Evolutionary conservation across 2,797 vertebrate genomes (phyloP).

Genomic region (Squalus acanthias): DNA sequence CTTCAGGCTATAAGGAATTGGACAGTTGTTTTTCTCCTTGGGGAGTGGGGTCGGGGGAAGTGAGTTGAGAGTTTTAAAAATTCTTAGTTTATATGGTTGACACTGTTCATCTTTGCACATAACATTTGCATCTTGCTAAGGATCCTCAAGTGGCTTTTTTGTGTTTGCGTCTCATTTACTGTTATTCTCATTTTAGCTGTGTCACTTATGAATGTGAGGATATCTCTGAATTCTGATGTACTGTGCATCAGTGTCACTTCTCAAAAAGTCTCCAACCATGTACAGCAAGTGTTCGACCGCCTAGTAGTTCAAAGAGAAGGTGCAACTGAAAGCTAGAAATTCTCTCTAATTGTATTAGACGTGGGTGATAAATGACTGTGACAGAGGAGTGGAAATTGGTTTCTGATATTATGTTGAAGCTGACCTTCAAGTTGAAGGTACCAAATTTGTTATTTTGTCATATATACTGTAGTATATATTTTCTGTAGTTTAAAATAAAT

Average conservation of each 20-base stretch:
- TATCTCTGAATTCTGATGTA: neutral
- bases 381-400: constrained; percentile 76
- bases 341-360: constrained; percentile 70
- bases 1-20: neutral
- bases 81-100: neutral
- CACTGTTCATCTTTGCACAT: neutral
- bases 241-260: neutral
- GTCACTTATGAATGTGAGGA: neutral
- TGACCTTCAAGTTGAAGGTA: constrained; percentile 73
- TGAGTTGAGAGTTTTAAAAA: neutral
- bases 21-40: neutral
- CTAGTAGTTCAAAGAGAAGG: constrained; percentile 50
- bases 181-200: neutral
- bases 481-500: constrained; percentile 35
- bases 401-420: constrained; percentile 74
- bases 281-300: constrained; percentile 41
- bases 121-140: neutral
- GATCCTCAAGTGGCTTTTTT: neutral
- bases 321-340: constrained; percentile 56
- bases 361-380: constrained; percentile 74
- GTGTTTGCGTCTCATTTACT: neutral
- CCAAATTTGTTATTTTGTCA: constrained; percentile 66
- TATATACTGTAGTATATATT: constrained; percentile 47
- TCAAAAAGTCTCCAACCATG: neutral
- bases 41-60: neutral